These are phyloP conservation scores for Cenopis cana DNA, from an alignment of 2,888 invertebrate species.

Conservation along the genomic window DNA sequence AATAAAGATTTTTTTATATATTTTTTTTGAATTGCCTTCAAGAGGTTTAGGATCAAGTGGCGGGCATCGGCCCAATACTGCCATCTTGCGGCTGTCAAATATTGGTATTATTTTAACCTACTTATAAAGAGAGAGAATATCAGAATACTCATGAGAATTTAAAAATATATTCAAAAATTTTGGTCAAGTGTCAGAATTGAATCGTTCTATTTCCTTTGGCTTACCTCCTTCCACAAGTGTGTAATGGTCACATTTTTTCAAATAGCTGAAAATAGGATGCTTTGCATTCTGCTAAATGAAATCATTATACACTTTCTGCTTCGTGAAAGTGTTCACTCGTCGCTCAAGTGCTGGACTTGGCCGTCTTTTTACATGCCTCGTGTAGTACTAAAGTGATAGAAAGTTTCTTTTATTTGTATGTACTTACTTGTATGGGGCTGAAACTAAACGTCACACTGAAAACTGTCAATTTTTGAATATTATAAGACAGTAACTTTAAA, in stretches of 20 bases:
- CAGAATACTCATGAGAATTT: too few species aligned
- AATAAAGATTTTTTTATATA: too few species aligned
- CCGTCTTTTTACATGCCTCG: constrained; percentile 37
- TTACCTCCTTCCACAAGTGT: constrained; percentile 30
- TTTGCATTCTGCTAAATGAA: background rate
- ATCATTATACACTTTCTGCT: constrained; percentile 35
- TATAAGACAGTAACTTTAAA: background rate
- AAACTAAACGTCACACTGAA: background rate
- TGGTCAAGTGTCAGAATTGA: constrained; percentile 21
- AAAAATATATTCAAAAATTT: background rate
- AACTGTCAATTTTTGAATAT: background rate
- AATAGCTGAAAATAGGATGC: background rate
- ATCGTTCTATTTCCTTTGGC: constrained; percentile 42
- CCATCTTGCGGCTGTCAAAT: too few species aligned
- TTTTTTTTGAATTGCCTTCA: too few species aligned
- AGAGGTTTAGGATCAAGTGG: too few species aligned
- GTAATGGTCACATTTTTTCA: background rate
- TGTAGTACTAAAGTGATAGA: constrained; percentile 23
- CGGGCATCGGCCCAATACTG: too few species aligned
- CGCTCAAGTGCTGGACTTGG: constrained; percentile 42
- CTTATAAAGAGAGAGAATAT: too few species aligned
- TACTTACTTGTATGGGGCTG: constrained; percentile 8
- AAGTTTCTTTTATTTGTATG: constrained; percentile 29
- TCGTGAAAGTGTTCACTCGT: constrained; percentile 47
- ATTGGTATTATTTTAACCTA: too few species aligned